Evolutionary conservation across 2,113 vertebrate genomes (phyloP), one percentile per base, ranked within the genome.

Genomic region (Hippocampus guttulatus): DNA sequence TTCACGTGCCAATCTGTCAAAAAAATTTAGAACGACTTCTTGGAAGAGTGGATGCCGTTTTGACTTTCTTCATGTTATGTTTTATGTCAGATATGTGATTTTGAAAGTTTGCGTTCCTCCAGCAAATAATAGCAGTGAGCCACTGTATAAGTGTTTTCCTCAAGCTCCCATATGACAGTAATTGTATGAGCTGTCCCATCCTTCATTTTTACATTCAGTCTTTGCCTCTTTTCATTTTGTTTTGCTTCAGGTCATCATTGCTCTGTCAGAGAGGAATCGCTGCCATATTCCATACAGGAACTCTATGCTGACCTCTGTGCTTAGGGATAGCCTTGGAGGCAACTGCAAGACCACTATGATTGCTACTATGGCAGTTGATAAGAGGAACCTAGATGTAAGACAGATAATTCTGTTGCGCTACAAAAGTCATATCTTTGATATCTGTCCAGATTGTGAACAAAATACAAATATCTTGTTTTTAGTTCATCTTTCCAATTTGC

Each of bases 341-440:
- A 99, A 99, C 92, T 99, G 97, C 80, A 94, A 95, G 95, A 99
- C 97, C 1, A 94, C 95, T 57, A 98, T 99, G 97, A 95, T 99
- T 21, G 95, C 97, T 66, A 98, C 94, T 0, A 83, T 99, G 2
- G 93, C 95, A 5, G 62, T 95, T 7, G 97, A 99, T 76, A 96
- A 87, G 84, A 93, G 89, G 78, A 97, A 96, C 58, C 85, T 97
- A 1, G 94, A 95, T 20, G 95, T 93, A 81, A 75, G 45, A 52
- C 23, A 11, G 18, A 45, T 5, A 62, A 14, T 25, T 63, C 12
- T 63, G 16, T 38, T 68, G 60, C 49, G 45, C 21, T 70, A 6
- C 9, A 25, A 45, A 43, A 67, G 23, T 21, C 25, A 8, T 38
- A 27, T 15, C 41, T 27, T 63, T 33, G 8, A 12, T 23, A 27